These are phyloP conservation scores for Lasiommata megera DNA, from an alignment of 2,888 invertebrate genomes.

Conservation along the genomic window DNA sequence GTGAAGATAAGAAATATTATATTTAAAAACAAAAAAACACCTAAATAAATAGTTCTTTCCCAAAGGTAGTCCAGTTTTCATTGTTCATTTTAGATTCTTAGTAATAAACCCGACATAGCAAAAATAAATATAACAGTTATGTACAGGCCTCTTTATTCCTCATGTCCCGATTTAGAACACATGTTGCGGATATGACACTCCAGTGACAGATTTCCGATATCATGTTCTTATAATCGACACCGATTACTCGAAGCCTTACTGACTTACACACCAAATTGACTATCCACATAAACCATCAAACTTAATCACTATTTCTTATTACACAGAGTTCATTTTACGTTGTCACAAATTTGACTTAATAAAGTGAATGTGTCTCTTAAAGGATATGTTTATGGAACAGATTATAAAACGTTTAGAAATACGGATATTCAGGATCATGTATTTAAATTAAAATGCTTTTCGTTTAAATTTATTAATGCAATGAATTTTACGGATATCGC, in stretches of 20 bases:
- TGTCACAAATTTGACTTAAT: neutral
- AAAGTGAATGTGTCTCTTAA: neutral
- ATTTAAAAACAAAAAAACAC: no score
- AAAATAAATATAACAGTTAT: neutral
- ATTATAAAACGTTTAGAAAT: constrained; percentile 9
- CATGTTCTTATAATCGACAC: constrained; percentile 64
- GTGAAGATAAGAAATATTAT: no score
- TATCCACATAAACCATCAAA: neutral
- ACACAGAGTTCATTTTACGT: neutral
- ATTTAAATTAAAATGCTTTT: neutral
- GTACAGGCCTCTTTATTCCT: constrained; percentile 14
- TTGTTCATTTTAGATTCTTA: no score
- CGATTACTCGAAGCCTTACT: constrained; percentile 69
- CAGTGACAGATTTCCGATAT: constrained; percentile 76
- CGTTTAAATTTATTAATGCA: neutral
- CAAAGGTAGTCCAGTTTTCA: no score
- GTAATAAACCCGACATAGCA: no score
- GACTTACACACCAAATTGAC: constrained; percentile 10
- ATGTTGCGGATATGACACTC: constrained; percentile 66
- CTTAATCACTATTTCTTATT: neutral
- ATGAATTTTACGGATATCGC: neutral
- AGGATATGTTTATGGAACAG: constrained; percentile 1
- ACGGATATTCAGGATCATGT: neutral
- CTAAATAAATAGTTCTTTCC: no score
- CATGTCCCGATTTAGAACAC: constrained; percentile 54